Evolutionary conservation across 2,888 invertebrate genomes (phyloP), one percentile per base, ranked within the genome.

Genomic region (Ariolimax columbianus): DNA sequence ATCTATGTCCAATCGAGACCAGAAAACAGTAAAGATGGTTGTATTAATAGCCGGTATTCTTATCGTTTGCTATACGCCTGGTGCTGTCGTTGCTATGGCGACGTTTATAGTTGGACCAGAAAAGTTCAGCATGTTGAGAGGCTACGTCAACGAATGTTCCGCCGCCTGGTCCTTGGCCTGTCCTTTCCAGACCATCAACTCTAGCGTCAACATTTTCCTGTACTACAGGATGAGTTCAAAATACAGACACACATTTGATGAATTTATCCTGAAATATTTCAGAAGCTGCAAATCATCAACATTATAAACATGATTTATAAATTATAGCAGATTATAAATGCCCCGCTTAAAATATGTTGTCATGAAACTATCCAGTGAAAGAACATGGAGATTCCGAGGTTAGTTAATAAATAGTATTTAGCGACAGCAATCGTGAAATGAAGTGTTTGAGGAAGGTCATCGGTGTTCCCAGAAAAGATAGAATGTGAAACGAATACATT

Each of bases 221-320:
- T 81, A 81, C 38, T 72, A 72, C 19, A 47, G 38, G 7, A 81
- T 81, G 81, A 81, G 81, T 33, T 72, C 81, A 3, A 81, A 81
- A 23, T 81, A 72, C 72, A 78, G 9, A 63, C 38, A 78, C 0
- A 78, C 59, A 2, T 78, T 78, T 78, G 38, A 66, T 11, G 30
- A n/a, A n/a, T n/a, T n/a, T n/a, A n/a, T n/a, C n/a, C n/a, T n/a
- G n/a, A n/a, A n/a, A n/a, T n/a, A n/a, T n/a, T n/a, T n/a, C n/a
- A n/a, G n/a, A n/a, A n/a, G n/a, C n/a, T n/a, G n/a, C n/a, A n/a
- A n/a, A n/a, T n/a, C n/a, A n/a, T n/a, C n/a, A n/a, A n/a, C n/a
- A n/a, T n/a, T n/a, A n/a, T n/a, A n/a, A n/a, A n/a, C n/a, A n/a
- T n/a, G n/a, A n/a, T n/a, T n/a, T n/a, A n/a, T n/a, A n/a, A n/a